A percentile compares a stretch with the other conserved stretches of the same genome.
These are phyloP conservation scores for Psylliodes chrysocephalus DNA, from an alignment of 2,888 invertebrate species.

Conservation along the genomic window DNA sequence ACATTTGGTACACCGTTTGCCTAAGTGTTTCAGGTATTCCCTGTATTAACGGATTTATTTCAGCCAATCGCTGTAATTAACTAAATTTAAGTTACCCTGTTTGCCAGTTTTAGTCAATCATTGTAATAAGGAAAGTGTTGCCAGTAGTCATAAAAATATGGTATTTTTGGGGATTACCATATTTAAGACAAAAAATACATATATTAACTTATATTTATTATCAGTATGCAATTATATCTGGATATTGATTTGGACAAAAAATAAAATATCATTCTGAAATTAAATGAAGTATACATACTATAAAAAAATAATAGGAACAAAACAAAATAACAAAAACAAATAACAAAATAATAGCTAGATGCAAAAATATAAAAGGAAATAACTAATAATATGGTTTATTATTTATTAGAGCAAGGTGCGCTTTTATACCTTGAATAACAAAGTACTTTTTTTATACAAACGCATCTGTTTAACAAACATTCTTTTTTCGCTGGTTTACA, in stretches of 20 bases:
- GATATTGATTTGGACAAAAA: conserved; percentile 7
- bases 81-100: conserved; percentile 11
- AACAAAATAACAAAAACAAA: too few species aligned
- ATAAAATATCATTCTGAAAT: conserved; percentile 7
- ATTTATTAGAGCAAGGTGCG: conserved; percentile 10
- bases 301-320: conserved; percentile 19
- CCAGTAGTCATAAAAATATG: conserved; percentile 6
- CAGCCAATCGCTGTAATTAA: conserved; percentile 17
- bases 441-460: conserved; percentile 14
- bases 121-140: conserved; percentile 9
- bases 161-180: not conserved
- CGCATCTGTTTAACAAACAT: conserved; percentile 13
- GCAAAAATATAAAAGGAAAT: conserved; percentile 10
- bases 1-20: conserved; percentile 15
- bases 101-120: conserved; percentile 9
- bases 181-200: conserved; percentile 9
- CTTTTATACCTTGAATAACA: conserved; percentile 8
- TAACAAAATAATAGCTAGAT: conserved; percentile 3
- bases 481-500: conserved; percentile 29
- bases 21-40: conserved; percentile 9
- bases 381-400: conserved; percentile 5
- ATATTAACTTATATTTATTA: conserved; percentile 16
- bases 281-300: conserved; percentile 15
- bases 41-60: conserved; percentile 5
- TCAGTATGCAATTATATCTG: conserved; percentile 15